phyloP scores from a whole-genome alignment of 2,888 invertebrate species.

The Cremastinae sp. region DNA sequence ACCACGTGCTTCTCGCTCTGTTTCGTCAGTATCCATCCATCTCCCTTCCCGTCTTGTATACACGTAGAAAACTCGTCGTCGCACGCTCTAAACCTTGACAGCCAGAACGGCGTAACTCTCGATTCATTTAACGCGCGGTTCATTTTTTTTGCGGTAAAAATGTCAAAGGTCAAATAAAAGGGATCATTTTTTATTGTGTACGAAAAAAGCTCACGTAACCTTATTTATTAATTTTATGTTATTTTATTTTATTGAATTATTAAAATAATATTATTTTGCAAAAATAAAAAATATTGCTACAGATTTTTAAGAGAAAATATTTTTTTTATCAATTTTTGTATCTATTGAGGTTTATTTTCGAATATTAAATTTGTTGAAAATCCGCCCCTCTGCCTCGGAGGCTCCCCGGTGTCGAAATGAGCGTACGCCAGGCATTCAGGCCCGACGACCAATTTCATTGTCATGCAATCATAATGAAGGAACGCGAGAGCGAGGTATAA shows the following conservation, averaged over 20 bases:
- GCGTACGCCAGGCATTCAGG: conserved; percentile 33
- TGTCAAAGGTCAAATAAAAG: neutral
- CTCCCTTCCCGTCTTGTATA: conserved; percentile 14
- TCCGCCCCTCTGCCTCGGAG: neutral
- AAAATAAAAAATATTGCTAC: too few species aligned
- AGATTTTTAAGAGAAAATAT: too few species aligned
- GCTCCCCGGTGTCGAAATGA: conserved; percentile 13
- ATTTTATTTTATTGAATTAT: too few species aligned
- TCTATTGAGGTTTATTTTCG: too few species aligned
- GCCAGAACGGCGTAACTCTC: neutral
- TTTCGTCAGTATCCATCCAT: conserved; percentile 11
- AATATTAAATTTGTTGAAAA: too few species aligned
- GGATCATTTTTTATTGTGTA: too few species aligned
- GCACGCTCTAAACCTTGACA: neutral
- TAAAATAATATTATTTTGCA: too few species aligned
- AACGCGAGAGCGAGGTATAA: conserved; percentile 64
- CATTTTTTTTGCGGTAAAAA: neutral
- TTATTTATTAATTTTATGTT: too few species aligned
- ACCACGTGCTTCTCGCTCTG: conserved; percentile 69
- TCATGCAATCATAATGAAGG: conserved; percentile 78
- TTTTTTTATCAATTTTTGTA: too few species aligned
- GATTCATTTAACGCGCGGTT: neutral
- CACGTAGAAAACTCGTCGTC: conserved; percentile 19
- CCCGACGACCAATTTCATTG: conserved; percentile 72
- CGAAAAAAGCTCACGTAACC: too few species aligned